These are phyloP conservation scores for Megalops atlanticus DNA, from an alignment of 2,113 vertebrate genomes.

Conservation along the genomic window DNA sequence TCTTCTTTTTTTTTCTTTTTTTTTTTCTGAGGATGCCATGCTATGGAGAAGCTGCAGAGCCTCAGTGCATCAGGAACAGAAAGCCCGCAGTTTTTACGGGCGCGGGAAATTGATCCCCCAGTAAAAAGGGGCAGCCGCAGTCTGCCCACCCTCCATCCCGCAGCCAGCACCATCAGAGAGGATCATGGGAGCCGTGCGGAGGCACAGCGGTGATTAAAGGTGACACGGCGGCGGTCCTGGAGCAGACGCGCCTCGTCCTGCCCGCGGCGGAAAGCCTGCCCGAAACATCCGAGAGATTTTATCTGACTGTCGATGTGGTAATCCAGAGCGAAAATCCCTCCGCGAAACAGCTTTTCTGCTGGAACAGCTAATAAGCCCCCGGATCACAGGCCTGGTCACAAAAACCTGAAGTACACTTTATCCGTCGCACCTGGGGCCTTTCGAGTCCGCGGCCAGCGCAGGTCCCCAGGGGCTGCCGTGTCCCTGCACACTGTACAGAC, in stretches of 20 bases:
- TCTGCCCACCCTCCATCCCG: not conserved
- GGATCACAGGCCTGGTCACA: not conserved
- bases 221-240: not conserved
- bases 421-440: conserved; percentile 1
- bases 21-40: not conserved
- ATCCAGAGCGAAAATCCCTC: conserved; percentile 21
- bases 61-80: not conserved
- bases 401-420: not conserved
- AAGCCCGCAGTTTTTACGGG: not conserved
- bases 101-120: not conserved
- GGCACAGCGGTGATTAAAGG: conserved; percentile 13
- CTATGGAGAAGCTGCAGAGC: no score
- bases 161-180: not conserved
- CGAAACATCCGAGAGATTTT: not conserved
- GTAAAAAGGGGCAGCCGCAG: not conserved
- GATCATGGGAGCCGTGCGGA: conserved; percentile 14
- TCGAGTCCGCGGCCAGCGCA: not conserved
- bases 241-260: not conserved
- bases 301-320: not conserved
- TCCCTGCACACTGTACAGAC: not conserved
- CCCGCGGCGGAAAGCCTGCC: not conserved
- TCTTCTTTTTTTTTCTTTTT: not conserved
- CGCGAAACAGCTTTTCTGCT: conserved; percentile 4
- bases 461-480: not conserved
- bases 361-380: conserved; percentile 5